Evolutionary conservation across 2,113 vertebrate genomes (phyloP), one percentile per base, ranked within the genome.

Genomic region (Hymenochirus boettgeri): DNA sequence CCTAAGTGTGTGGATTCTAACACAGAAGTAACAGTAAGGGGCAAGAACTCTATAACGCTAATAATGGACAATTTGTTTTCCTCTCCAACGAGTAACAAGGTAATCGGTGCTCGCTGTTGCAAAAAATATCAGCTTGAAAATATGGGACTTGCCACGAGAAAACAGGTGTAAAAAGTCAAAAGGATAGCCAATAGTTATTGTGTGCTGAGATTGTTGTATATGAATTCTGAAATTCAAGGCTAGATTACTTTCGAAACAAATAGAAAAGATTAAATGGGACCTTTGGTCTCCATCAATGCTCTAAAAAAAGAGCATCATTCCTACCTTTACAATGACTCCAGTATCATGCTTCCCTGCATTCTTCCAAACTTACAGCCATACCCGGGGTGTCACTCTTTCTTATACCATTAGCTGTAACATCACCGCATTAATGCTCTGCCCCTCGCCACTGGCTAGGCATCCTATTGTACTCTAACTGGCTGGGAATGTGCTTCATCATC

Each of bases 61-160:
- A n/a, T n/a, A n/a, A 65, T 54, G 19, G 42, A 31, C 25, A 17
- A 19, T 29, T 57, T 46, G 51, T 35, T 35, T 37, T 23, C 9
- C 21, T 37, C 62, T 31, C 39, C 21, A 11, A 15, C 39, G 52
- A 25, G 13, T 48, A 46, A 57, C 62, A 57, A 31, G 62, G 62
- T 65, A 65, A 65, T 65, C 52, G 57, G 62, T 57, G 62, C 47
- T 57, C 53, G 57, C 24, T 55, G 51, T 64, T 64, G 62, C 52
- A 65, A 31, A 65, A n/a, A 56, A 57, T 65, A 65, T 56, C 62
- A 65, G 62, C 62, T 56, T 65, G 62, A 57, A 65, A 27, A n/a
- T 26, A 46, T 57, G 52, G 22, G 62, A 13, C 26, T n/a, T 47
- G 62, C 35, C 62, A 48, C 33, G 19, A 10, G 52, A 53, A 33